These are phyloP conservation scores for Nothobranchius furzeri DNA, from an alignment of 2,113 vertebrate genomes.

Conservation along the genomic window DNA sequence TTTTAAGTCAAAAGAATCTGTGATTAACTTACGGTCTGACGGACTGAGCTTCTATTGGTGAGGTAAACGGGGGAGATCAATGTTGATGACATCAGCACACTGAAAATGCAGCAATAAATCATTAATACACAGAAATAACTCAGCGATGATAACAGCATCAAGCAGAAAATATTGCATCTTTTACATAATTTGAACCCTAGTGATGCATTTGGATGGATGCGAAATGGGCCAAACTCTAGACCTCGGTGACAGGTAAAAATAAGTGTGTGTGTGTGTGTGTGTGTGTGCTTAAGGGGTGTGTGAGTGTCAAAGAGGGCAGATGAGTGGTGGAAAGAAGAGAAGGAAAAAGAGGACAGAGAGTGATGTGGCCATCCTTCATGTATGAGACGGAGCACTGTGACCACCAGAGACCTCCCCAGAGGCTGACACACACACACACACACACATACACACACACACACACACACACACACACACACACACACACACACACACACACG, in stretches of 20 bases:
- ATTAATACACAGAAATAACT: too few relatives aligned
- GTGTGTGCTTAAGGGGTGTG: neutral
- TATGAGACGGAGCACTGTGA: conserved; percentile 19
- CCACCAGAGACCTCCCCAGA: conserved; percentile 38
- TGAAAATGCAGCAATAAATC: too few relatives aligned
- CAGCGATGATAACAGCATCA: too few relatives aligned
- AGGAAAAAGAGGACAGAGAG: conserved; percentile 12
- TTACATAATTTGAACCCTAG: too few relatives aligned
- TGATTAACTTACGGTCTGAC: too few relatives aligned
- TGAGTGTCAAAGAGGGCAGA: neutral
- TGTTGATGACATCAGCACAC: too few relatives aligned
- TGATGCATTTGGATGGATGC: too few relatives aligned
- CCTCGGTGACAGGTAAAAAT: neutral
- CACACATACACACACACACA: conserved; percentile 27
- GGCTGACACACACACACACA: conserved; percentile 11
- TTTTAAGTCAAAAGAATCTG: too few relatives aligned
- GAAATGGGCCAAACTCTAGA: neutral
- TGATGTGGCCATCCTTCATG: conserved; percentile 40
- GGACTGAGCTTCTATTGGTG: too few relatives aligned
- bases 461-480: conserved; percentile 5
- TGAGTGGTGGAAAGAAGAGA: conserved; percentile 6
- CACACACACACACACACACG: conserved; percentile 8
- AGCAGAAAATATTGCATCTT: too few relatives aligned
- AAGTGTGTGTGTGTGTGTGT: neutral
- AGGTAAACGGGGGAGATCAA: too few relatives aligned